Conservation (phyloP, 2,113 vertebrate genomes). For the Nycticryphes semicollaris region DNA sequence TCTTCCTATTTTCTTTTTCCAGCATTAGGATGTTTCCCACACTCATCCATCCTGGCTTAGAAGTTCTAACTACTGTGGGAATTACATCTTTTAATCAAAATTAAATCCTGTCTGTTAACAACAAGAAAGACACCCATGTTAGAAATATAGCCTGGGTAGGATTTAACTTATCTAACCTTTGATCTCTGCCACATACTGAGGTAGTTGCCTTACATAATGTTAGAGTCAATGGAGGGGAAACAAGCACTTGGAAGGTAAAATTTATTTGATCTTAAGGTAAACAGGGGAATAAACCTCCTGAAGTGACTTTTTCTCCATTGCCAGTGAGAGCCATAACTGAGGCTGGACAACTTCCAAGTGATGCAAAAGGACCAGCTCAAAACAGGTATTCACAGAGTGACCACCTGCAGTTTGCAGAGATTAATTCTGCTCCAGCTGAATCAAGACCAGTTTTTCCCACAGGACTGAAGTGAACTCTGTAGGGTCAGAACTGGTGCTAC, state of each 20-base stretch:
- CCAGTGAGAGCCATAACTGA: not conserved
- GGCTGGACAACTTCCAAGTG: not conserved
- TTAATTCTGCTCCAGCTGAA: not conserved
- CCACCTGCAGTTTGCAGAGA: not conserved
- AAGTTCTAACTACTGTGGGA: not conserved
- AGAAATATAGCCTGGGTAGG: not conserved
- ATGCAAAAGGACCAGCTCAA: not conserved
- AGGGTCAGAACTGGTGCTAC: not conserved
- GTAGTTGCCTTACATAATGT: not conserved
- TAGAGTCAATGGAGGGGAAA: not conserved
- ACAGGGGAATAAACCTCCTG: not conserved
- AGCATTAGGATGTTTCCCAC: not conserved
- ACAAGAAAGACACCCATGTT: not conserved
- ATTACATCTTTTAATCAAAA: not conserved
- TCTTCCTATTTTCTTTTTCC: not conserved
- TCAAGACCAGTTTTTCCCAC: not conserved
- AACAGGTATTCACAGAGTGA: not conserved
- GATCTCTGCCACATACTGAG: not conserved
- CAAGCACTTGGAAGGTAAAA: not conserved
- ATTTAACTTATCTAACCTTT: not conserved
- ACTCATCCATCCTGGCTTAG: not conserved
- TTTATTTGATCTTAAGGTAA: constrained; percentile 12
- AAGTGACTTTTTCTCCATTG: not conserved
- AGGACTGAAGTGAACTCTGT: not conserved
- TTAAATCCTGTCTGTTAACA: not conserved